Conservation (phyloP, 2,113 vertebrate species). For the Hyperoodon ampullatus region DNA sequence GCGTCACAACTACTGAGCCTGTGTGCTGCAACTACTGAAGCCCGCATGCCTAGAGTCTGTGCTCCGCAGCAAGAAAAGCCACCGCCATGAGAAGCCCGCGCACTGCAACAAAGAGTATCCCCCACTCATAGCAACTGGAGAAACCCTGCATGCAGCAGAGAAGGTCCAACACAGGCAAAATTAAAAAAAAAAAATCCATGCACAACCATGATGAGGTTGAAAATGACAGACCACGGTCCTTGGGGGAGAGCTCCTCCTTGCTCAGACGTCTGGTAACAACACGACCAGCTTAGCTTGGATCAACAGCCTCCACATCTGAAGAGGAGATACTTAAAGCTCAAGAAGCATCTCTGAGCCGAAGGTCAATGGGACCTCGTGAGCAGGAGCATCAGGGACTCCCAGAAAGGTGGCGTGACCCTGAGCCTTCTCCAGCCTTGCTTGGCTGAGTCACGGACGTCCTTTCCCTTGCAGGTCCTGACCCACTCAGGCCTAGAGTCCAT, state of each 20-base stretch:
- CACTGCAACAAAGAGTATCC: too few species aligned
- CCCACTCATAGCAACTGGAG: accelerated
- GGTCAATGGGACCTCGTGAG: neutral
- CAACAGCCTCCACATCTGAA: neutral
- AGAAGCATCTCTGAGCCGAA: neutral
- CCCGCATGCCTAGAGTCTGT: accelerated
- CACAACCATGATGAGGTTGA: neutral
- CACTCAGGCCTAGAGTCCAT: neutral
- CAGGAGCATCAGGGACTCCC: neutral
- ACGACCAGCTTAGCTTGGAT: neutral
- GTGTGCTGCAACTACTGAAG: too few species aligned
- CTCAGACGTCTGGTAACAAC: neutral
- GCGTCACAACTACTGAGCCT: too few species aligned
- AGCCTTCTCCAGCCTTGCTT: neutral
- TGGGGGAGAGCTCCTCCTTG: neutral
- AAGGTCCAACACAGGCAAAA: too few species aligned
- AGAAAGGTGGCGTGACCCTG: neutral
- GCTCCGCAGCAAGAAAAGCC: too few species aligned
- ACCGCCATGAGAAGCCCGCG: too few species aligned
- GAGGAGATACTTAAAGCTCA: neutral
- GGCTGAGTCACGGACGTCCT: neutral
- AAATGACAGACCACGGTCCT: neutral
- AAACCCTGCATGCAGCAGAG: too few species aligned
- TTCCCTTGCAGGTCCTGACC: neutral
- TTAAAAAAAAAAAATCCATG: neutral